phyloP scores from a whole-genome alignment of 2,888 invertebrate genomes.

The Spilosoma lubricipeda region DNA sequence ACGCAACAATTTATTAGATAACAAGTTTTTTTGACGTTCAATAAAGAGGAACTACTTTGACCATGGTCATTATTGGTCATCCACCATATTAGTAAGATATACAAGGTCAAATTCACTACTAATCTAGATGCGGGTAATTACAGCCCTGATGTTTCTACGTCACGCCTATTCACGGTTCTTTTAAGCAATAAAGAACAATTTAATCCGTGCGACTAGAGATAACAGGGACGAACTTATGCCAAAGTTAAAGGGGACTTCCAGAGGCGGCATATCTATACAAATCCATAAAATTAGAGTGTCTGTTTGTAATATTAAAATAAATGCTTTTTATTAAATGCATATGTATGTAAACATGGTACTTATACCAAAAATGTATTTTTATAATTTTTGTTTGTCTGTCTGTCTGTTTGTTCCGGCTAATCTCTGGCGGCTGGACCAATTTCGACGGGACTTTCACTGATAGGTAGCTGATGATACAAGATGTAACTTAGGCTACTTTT shows the following conservation, averaged over 20 bases:
- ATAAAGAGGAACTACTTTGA: not conserved
- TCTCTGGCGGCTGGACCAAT: too few species aligned
- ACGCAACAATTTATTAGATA: not conserved
- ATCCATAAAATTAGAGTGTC: too few species aligned
- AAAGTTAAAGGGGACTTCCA: not conserved
- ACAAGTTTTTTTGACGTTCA: slow-evolving; percentile 1
- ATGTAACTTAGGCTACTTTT: too few species aligned
- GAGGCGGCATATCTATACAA: not conserved
- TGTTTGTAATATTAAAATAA: too few species aligned
- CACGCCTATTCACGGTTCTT: slow-evolving; percentile 2
- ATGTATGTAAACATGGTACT: too few species aligned
- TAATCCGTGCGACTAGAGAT: not conserved
- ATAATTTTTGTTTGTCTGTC: too few species aligned
- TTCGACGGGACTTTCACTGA: too few species aligned
- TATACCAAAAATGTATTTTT: too few species aligned
- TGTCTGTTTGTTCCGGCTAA: too few species aligned
- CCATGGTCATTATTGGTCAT: not conserved
- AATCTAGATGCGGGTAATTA: not conserved
- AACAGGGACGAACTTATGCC: not conserved
- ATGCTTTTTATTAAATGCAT: too few species aligned
- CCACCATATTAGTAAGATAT: not conserved
- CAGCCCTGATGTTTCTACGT: not conserved
- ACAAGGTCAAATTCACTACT: not conserved
- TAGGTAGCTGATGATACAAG: too few species aligned
- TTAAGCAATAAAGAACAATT: not conserved